Evolutionary conservation across 2,797 vertebrate genomes (phyloP).

Genomic region (Nothura maculosa): DNA sequence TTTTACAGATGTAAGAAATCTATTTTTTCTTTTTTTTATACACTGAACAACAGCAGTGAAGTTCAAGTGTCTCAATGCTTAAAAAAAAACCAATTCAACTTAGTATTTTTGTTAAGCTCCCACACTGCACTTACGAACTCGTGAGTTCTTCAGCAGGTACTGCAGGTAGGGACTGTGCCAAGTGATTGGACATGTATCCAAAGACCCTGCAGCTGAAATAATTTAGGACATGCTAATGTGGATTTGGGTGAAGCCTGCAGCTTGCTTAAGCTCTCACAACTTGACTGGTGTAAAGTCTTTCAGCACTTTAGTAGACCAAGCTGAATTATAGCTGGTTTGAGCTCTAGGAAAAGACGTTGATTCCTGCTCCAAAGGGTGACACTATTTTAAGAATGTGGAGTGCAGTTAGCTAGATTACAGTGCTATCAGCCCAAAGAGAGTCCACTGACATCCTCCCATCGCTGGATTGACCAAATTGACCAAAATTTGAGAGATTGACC

Average conservation of each 20-base stretch:
- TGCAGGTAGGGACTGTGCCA: background rate
- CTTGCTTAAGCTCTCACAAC: constrained; percentile 8
- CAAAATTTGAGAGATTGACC: background rate
- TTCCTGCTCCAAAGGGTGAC: constrained; percentile 2
- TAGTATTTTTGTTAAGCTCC: background rate
- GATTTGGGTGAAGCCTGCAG: constrained; percentile 6
- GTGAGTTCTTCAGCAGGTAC: background rate
- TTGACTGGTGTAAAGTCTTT: background rate
- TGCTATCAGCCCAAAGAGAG: background rate
- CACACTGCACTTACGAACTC: background rate
- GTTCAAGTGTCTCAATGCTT: background rate
- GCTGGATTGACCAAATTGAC: background rate
- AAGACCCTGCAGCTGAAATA: background rate
- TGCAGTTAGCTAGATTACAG: constrained; percentile 10
- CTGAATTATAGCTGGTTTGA: background rate
- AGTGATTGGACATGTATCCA: background rate
- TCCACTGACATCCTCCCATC: background rate
- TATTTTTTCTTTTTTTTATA: background rate
- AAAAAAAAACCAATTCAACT: background rate
- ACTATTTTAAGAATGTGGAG: background rate
- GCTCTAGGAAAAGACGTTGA: background rate
- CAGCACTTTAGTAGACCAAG: background rate
- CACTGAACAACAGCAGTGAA: background rate
- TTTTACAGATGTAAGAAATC: too few relatives aligned
- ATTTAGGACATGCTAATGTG: constrained; percentile 11